A percentile compares a stretch with the other conserved stretches of the same genome.
Evolutionary conservation across 2,888 invertebrate species (phyloP).

Genomic region (Troilus luridus): DNA sequence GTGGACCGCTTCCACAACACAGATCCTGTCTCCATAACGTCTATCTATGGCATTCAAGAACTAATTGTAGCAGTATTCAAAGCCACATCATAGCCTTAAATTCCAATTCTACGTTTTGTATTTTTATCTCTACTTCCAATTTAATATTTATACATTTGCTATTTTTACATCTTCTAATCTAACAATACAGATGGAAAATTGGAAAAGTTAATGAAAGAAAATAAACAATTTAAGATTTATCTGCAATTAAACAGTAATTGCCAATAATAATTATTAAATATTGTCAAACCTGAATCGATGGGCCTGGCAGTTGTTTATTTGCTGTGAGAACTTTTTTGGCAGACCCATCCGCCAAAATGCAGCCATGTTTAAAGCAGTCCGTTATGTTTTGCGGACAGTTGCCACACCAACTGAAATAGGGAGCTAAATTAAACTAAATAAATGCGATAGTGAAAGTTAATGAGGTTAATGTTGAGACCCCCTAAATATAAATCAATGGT

Average conservation of each 20-base stretch:
- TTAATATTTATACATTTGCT: too few relatives aligned
- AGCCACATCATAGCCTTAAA: too few relatives aligned
- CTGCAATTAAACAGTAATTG: neutral
- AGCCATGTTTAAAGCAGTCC: conserved; percentile 75
- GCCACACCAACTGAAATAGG: conserved; percentile 74
- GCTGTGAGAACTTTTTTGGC: conserved; percentile 77
- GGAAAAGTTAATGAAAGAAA: neutral
- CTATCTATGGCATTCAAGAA: too few relatives aligned
- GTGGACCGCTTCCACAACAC: too few relatives aligned
- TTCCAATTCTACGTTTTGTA: too few relatives aligned
- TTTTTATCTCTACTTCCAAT: too few relatives aligned
- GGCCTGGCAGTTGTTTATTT: conserved; percentile 80
- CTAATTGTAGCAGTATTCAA: too few relatives aligned
- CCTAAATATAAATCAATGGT: too few relatives aligned
- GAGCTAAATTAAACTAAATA: neutral
- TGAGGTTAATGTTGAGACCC: neutral
- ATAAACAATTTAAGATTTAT: neutral
- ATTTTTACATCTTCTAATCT: too few relatives aligned
- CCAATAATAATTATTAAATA: neutral
- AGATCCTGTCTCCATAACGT: too few relatives aligned
- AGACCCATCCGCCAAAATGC: conserved; percentile 78
- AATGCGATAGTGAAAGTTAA: neutral
- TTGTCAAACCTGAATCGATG: conserved; percentile 72
- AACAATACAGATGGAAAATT: too few relatives aligned
- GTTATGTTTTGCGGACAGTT: conserved; percentile 76